Evolutionary conservation across 23 tunicate species (phyloP).

Genomic region (Halocynthia aurantium): DNA sequence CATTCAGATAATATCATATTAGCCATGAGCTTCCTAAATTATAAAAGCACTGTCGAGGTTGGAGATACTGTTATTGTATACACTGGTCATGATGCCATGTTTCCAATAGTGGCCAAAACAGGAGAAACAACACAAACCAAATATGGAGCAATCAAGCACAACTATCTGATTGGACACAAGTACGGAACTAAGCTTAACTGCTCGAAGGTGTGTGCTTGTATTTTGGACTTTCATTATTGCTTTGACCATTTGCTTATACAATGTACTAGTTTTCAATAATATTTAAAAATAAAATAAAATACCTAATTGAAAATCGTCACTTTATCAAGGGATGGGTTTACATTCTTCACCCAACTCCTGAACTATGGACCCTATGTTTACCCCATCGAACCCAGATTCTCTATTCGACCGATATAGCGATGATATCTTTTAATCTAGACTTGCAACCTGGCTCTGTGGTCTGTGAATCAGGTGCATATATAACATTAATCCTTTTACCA

Average conservation of each 20-base stretch:
- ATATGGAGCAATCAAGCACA: constrained; percentile 88
- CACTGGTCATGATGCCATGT: constrained; percentile 56
- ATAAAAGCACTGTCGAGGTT: constrained; percentile 26
- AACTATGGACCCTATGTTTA: constrained; percentile 82
- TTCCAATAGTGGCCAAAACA: constrained; percentile 48
- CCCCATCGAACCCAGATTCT: constrained; percentile 96
- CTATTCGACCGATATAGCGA: constrained; percentile 83
- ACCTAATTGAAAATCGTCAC: background rate
- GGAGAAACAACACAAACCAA: constrained; percentile 79
- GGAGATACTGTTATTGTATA: constrained; percentile 74
- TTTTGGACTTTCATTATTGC: too few species aligned
- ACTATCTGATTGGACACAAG: constrained; percentile 57
- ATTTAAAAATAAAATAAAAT: too few species aligned
- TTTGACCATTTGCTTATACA: too few species aligned
- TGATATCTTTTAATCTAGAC: constrained; percentile 67
- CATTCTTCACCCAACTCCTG: constrained; percentile 91
- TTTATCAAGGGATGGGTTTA: constrained; percentile 80
- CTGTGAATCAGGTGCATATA: constrained; percentile 79
- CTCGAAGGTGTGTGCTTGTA: constrained; percentile 41
- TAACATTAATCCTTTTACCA: background rate
- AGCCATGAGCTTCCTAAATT: constrained; percentile 31
- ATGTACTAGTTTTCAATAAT: too few species aligned
- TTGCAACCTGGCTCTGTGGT: constrained; percentile 87
- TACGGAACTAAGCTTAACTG: constrained; percentile 72
- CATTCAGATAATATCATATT: background rate